phyloP scores from a whole-genome alignment of 2,888 invertebrate genomes.

The Allophyes oxyacanthae region DNA sequence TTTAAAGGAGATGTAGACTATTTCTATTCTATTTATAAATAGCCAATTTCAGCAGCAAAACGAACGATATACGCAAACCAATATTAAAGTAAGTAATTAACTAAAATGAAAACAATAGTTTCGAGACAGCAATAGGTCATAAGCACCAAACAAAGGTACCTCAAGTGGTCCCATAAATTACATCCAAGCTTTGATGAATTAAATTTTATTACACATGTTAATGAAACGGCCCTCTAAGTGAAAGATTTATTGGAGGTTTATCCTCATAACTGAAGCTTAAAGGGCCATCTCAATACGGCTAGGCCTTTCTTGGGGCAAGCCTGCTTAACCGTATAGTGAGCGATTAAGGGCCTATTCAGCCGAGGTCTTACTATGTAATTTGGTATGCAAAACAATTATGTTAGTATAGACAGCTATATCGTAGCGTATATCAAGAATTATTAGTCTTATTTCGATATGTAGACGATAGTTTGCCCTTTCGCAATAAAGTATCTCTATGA shows the following conservation, averaged over 20 bases:
- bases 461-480: not conserved
- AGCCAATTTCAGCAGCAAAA: no score
- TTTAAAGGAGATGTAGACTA: no score
- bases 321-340: constrained; percentile 59
- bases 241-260: constrained; percentile 88
- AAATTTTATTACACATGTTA: constrained; percentile 85
- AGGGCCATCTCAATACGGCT: constrained; percentile 77
- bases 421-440: constrained; percentile 8
- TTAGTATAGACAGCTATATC: not conserved
- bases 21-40: no score
- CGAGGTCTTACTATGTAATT: constrained; percentile 45
- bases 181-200: constrained; percentile 82
- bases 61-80: no score
- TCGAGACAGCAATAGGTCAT: constrained; percentile 27
- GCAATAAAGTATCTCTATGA: no score
- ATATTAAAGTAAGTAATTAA: no score
- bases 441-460: not conserved
- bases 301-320: constrained; percentile 63
- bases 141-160: constrained; percentile 52
- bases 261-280: constrained; percentile 86
- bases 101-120: constrained; percentile 12
- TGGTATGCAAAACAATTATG: constrained; percentile 53
- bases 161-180: constrained; percentile 69
- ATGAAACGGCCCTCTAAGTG: constrained; percentile 85
- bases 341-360: constrained; percentile 68